A percentile compares a stretch with the other conserved stretches of the same genome.
phyloP scores from a whole-genome alignment of 2,797 vertebrate species.

The Anabas testudineus region DNA sequence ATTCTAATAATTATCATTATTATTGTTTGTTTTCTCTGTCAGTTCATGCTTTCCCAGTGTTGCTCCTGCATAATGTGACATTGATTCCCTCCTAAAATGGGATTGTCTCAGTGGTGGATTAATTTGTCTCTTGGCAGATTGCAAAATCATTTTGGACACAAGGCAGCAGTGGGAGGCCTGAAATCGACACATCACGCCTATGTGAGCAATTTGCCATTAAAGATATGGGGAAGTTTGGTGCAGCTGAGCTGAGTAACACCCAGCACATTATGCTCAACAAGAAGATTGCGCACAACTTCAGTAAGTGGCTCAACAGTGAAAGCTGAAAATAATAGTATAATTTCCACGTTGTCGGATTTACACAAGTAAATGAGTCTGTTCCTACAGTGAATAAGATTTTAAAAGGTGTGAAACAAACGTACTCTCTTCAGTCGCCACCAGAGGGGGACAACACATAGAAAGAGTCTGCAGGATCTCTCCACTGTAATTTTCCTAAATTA shows the following conservation, averaged over 20 bases:
- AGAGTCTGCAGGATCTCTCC: background rate
- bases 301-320: slow-evolving; percentile 74
- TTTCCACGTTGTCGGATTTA: slow-evolving; percentile 11
- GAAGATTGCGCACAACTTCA: slow-evolving; percentile 87
- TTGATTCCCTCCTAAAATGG: slow-evolving; percentile 49
- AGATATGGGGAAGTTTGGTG: slow-evolving; percentile 41
- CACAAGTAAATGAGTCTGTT: slow-evolving; percentile 2
- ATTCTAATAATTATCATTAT: too few species aligned
- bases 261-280: slow-evolving; percentile 83
- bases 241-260: slow-evolving; percentile 52
- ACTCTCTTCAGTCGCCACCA: slow-evolving; percentile 49
- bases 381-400: background rate
- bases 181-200: slow-evolving; percentile 77
- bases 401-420: background rate
- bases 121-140: slow-evolving; percentile 78
- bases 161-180: slow-evolving; percentile 63
- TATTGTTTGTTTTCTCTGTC: slow-evolving; percentile 12
- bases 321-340: slow-evolving; percentile 13
- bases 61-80: slow-evolving; percentile 39
- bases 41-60: background rate
- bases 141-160: slow-evolving; percentile 85
- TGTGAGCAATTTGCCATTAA: slow-evolving; percentile 80
- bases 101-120: slow-evolving; percentile 31
- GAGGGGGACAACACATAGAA: slow-evolving; percentile 67
- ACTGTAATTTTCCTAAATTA: slow-evolving; percentile 36